Evolutionary conservation across 2,797 vertebrate genomes (phyloP).

Genomic region (Gastrophryne carolinensis): DNA sequence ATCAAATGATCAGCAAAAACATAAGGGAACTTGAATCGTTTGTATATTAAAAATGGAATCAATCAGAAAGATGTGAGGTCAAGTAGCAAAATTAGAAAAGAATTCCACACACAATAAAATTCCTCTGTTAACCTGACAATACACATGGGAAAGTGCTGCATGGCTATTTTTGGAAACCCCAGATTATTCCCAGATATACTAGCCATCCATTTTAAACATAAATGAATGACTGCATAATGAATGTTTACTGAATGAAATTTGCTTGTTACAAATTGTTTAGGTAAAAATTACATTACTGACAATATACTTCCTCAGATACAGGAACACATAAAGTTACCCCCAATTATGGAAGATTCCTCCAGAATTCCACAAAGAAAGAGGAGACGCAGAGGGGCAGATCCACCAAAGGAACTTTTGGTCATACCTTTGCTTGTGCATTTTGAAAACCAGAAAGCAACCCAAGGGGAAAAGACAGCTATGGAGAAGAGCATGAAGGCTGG

Average conservation of each 20-base stretch:
- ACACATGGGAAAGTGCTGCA: too few species aligned
- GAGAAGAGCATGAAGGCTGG: not conserved
- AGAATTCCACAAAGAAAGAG: constrained; percentile 44
- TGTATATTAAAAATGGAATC: too few species aligned
- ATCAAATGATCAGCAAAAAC: too few species aligned
- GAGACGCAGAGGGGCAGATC: constrained; percentile 51
- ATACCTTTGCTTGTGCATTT: constrained; percentile 55
- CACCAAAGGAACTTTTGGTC: constrained; percentile 58
- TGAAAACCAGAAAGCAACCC: constrained; percentile 48
- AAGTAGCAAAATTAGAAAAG: too few species aligned
- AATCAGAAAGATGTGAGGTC: too few species aligned
- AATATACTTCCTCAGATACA: not conserved
- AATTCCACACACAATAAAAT: too few species aligned
- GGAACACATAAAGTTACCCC: constrained; percentile 60
- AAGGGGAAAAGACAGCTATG: constrained; percentile 10
- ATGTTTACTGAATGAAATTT: not conserved
- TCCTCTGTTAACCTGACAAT: too few species aligned
- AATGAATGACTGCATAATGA: not conserved
- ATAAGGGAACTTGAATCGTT: too few species aligned
- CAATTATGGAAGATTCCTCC: constrained; percentile 51
- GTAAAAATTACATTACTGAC: not conserved
- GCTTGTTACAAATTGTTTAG: too few species aligned
- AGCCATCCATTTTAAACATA: too few species aligned
- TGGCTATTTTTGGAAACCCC: too few species aligned
- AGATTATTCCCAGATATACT: too few species aligned